Base-by-base conservation (phyloP, 2,888 invertebrate genomes). In the Osmoderma eremita region DNA sequence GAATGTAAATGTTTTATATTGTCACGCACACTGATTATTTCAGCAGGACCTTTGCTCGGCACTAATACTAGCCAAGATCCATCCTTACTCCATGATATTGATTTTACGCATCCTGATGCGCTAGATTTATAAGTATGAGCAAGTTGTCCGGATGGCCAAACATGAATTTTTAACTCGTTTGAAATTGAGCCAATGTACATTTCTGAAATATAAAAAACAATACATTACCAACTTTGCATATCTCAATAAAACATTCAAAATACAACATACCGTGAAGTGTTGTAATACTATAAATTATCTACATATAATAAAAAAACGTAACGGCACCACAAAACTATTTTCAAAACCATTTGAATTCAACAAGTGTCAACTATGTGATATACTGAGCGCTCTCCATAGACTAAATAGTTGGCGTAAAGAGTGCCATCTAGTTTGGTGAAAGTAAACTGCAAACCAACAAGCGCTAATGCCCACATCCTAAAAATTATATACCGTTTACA, bases 161-260 rank as follows among this genome's bases (percentile, higher is more conserved):
- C 85, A 74, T 87, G 85, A 22, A 88, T 80, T 76, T 86, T 82
- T 69, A 88, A 80, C 49, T 85, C 84, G 49, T 85, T 85, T 74
- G 87, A 86, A 69, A 86, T 82, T 41, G 87, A 85, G 22, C 86
- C 85, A 70, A 88, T 82, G 79, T 84, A 86, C 87, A 87, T 87
- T 42, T 53, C 61, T 54, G 51, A 39, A 67, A 67, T 13, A 30
- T 2, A 2, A 30, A 13, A 22, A 30, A 18, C 15, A 1, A n/a
- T n/a, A 17, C 6, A 15, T 17, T 10, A 45, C 8, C 12, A 12
- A 18, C 20, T 18, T 48, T 18, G 4, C 8, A 48, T 20, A 18
- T 18, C 18, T 20, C 12, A 17, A 48, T 48, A 3, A 42, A 42
- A 42, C 13, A 42, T 13, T 12, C 1, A 3, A 42, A 42, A 30